A percentile compares a stretch with the other conserved stretches of the same genome.
These are phyloP conservation scores for Scolanthus callimorphus DNA, from an alignment of 92 coral and sea anemone species.

Conservation along the genomic window DNA sequence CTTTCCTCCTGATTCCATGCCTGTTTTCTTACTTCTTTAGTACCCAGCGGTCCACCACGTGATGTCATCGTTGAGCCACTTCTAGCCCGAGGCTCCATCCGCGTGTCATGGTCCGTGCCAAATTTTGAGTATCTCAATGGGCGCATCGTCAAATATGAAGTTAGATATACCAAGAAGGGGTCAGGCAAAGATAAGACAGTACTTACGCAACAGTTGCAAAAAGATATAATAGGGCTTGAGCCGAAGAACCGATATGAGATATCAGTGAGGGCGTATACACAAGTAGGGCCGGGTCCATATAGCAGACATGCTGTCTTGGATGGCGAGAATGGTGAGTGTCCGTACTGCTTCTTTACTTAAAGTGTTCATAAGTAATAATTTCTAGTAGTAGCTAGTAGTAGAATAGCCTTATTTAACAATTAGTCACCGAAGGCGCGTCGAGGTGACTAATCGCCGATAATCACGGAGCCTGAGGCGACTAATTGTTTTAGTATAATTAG, in stretches of 20 bases:
- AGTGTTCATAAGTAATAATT: too few species aligned
- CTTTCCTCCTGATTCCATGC: too few species aligned
- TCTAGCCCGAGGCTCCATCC: constrained; percentile 23
- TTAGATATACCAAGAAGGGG: constrained; percentile 15
- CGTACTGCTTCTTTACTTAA: too few species aligned
- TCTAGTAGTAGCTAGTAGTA: too few species aligned
- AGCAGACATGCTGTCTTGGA: constrained; percentile 23
- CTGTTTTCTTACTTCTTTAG: constrained; percentile 8
- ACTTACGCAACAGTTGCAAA: constrained; percentile 39
- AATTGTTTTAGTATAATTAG: constrained; percentile 10
- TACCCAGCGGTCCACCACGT: constrained; percentile 72
- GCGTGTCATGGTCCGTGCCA: constrained; percentile 62
- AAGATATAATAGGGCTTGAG: constrained; percentile 39
- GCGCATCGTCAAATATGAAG: constrained; percentile 48
- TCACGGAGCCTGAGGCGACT: too few species aligned
- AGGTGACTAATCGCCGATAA: too few species aligned
- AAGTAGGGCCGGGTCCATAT: constrained; percentile 64
- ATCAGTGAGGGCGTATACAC: constrained; percentile 55
- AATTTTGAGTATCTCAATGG: constrained; percentile 46
- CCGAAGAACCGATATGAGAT: constrained; percentile 30
- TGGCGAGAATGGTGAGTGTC: constrained; percentile 10
- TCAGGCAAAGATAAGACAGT: constrained; percentile 14
- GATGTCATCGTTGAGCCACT: constrained; percentile 53
- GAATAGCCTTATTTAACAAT: too few species aligned
- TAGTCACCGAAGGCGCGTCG: too few species aligned